Evolutionary conservation across 2,888 invertebrate species (phyloP).

Genomic region (Nebria brevicollis): DNA sequence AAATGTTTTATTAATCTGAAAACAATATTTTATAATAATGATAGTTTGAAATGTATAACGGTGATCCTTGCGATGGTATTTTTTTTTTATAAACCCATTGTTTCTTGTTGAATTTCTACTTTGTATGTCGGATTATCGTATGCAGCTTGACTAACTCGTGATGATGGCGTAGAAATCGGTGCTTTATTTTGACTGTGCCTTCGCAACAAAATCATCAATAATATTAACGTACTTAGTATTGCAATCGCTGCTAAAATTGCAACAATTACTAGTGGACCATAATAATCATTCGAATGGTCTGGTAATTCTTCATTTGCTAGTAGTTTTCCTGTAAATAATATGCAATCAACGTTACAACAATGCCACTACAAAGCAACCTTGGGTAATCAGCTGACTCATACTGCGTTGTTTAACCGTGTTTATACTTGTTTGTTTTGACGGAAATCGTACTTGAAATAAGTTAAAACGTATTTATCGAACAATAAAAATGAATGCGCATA

Average conservation of each 20-base stretch:
- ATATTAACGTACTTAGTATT: slow-evolving; percentile 81
- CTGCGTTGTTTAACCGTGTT: not conserved
- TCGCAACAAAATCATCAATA: slow-evolving; percentile 82
- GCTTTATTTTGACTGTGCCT: slow-evolving; percentile 76
- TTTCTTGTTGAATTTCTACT: slow-evolving; percentile 92
- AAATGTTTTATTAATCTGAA: slow-evolving; percentile 43
- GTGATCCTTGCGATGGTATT: not conserved
- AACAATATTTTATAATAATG: slow-evolving; percentile 34
- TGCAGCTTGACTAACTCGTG: slow-evolving; percentile 84
- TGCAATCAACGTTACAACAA: slow-evolving; percentile 19
- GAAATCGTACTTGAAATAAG: not conserved
- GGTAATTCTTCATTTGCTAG: slow-evolving; percentile 66
- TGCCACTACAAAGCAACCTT: not conserved
- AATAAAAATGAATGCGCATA: slow-evolving; percentile 27
- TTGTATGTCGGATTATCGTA: slow-evolving; percentile 95
- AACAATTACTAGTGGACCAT: slow-evolving; percentile 87
- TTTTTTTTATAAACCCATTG: slow-evolving; percentile 71
- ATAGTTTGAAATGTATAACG: slow-evolving; percentile 12
- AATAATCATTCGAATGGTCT: slow-evolving; percentile 78
- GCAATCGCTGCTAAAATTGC: slow-evolving; percentile 88
- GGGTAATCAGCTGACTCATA: not conserved
- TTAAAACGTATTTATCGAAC: slow-evolving; percentile 18
- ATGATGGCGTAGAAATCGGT: slow-evolving; percentile 76
- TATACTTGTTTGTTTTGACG: not conserved
- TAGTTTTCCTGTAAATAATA: slow-evolving; percentile 57